Percentiles rank a stretch among this genome's conserved stretches.
Evolutionary conservation across 1,140 invertebrate species (phyloP).

Genomic region (Temnothorax longispinosus): DNA sequence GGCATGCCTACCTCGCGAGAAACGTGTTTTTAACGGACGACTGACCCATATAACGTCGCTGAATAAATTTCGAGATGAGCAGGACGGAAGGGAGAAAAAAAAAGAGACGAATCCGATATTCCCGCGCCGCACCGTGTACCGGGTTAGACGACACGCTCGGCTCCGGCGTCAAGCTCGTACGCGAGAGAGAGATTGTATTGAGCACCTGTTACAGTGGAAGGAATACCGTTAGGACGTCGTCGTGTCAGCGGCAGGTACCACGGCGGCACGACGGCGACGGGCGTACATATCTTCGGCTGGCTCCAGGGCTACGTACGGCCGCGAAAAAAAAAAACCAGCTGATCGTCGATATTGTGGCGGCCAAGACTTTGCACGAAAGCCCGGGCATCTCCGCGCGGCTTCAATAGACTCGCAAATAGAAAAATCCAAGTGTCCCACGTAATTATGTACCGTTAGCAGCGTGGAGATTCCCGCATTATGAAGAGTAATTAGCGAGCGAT

Average conservation of each 20-base stretch:
- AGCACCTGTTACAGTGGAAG: constrained; percentile 81
- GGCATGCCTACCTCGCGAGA: constrained; percentile 46
- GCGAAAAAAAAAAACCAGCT: constrained; percentile 30
- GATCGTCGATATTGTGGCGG: constrained; percentile 9
- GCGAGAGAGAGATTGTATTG: constrained; percentile 74
- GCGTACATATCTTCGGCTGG: constrained; percentile 50
- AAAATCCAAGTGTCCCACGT: not conserved
- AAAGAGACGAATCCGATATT: constrained; percentile 3
- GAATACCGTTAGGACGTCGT: constrained; percentile 82
- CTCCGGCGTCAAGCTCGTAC: constrained; percentile 68
- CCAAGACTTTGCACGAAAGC: not conserved
- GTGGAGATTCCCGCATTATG: not conserved
- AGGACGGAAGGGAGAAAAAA: constrained; percentile 7
- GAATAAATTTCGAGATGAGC: constrained; percentile 70
- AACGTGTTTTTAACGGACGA: constrained; percentile 77
- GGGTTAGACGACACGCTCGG: not conserved
- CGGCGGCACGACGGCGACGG: constrained; percentile 61
- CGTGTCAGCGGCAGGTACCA: constrained; percentile 82
- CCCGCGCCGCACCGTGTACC: not conserved
- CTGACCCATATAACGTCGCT: constrained; percentile 73
- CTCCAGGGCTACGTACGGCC: constrained; percentile 57
- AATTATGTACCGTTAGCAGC: not conserved
- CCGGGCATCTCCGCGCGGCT: not conserved
- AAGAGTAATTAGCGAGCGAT: not conserved
- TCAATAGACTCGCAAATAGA: not conserved